These are phyloP conservation scores for Archaeoteleia sp. DNA, from an alignment of 2,888 invertebrate genomes.

Conservation along the genomic window DNA sequence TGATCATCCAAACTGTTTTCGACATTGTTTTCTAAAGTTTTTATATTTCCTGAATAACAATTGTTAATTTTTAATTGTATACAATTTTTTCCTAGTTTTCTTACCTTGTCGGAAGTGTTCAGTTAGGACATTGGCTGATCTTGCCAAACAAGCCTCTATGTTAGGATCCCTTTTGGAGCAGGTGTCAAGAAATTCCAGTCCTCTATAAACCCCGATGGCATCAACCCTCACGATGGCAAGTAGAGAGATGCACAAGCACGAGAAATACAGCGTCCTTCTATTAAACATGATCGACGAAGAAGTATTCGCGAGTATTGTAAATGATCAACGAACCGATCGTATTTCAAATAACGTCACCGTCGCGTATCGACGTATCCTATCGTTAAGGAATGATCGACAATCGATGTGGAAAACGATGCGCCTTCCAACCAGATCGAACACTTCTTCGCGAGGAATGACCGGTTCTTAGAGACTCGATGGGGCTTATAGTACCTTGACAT, in stretches of 20 bases:
- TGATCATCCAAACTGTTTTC: no score
- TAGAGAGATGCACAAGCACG: conserved; percentile 47
- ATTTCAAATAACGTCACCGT: conserved; percentile 15
- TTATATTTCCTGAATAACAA: not conserved
- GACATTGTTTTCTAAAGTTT: conserved; percentile 16
- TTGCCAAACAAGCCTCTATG: conserved; percentile 83
- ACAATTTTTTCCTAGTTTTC: conserved; percentile 18
- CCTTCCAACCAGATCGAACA: conserved; percentile 35
- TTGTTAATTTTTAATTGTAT: not conserved
- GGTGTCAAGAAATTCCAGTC: conserved; percentile 81
- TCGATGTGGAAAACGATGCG: conserved; percentile 28
- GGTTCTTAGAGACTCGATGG: conserved; percentile 64
- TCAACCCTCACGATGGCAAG: conserved; percentile 53
- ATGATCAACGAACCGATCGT: not conserved
- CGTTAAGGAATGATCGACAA: conserved; percentile 22
- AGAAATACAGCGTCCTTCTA: conserved; percentile 30
- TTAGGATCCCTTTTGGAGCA: conserved; percentile 80
- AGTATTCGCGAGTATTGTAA: conserved; percentile 7
- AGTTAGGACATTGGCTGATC: conserved; percentile 84
- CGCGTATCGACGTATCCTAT: conserved; percentile 5
- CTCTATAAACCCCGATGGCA: conserved; percentile 67
- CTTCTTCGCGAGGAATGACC: conserved; percentile 69
- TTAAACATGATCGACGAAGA: conserved; percentile 19
- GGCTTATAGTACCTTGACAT: conserved; percentile 75
- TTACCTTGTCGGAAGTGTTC: conserved; percentile 84